These are phyloP conservation scores for Saturnia japonica DNA, from an alignment of 2,888 invertebrate genomes.

Conservation along the genomic window DNA sequence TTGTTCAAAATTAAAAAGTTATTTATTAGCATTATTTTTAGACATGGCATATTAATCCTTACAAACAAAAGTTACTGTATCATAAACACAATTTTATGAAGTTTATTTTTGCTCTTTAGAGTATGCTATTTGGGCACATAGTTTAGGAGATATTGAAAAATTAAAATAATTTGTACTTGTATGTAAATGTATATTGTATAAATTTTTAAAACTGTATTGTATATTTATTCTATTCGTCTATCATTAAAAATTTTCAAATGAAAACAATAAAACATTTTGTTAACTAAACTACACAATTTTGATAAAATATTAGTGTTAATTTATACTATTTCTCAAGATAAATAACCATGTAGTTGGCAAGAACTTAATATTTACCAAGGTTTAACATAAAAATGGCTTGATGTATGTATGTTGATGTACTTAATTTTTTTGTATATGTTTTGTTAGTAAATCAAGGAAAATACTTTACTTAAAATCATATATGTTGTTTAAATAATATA, in stretches of 20 bases:
- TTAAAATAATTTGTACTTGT: no score
- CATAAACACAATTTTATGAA: no score
- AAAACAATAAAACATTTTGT: conserved; percentile 2
- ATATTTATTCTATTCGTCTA: neutral
- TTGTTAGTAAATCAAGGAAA: neutral
- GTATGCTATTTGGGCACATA: no score
- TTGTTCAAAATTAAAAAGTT: no score
- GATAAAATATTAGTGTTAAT: neutral
- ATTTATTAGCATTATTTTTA: no score
- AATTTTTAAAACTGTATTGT: neutral
- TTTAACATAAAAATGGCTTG: neutral
- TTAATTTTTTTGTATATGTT: neutral
- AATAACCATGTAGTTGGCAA: neutral
- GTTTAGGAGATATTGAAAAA: no score
- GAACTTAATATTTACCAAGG: conserved; percentile 2
- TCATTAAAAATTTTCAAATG: neutral
- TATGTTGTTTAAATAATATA: neutral
- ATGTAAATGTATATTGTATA: neutral
- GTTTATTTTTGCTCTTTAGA: no score
- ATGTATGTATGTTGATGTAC: neutral
- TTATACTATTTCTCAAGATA: neutral
- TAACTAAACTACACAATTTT: neutral
- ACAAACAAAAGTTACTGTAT: no score
- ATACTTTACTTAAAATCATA: neutral
- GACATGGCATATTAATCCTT: no score